Evolutionary conservation across 2,113 vertebrate species (phyloP), one percentile per base, ranked within the genome.

Genomic region (Bothrops jararaca): DNA sequence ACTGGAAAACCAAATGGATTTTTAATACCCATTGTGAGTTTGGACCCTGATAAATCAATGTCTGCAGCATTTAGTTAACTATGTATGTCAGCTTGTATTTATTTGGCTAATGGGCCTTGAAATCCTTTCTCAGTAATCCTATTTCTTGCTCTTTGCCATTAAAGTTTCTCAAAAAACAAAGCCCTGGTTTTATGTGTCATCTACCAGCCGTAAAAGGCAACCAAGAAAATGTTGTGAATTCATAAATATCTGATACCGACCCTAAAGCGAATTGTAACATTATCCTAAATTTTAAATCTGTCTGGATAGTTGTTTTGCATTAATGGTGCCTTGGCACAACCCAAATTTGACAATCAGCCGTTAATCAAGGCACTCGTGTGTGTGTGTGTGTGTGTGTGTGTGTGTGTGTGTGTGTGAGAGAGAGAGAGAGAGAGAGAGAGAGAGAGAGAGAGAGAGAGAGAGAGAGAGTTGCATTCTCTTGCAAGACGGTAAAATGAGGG

Each of bases 1-100:
- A 96, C 97, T 97, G 97, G 98, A 97, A 97, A 96, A 92, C 94
- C 91, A 97, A 98, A 98, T 98, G 97, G 97, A 92, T 97, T 97
- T 97, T 95, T 94, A 92, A 94, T 95, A 96, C 94, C 92, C 92
- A 8, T 85, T 85, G 56, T 96, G 91, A 92, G 94, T 96, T 95
- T 95, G 92, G 94, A 91, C 95, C 95, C 90, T 90, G 89, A 95
- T 96, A 97, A 97, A 98, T 98, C 98, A 96, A 98, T 98, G 97
- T 95, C 85, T 86, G 69, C 50, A 93, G 60, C 52, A 53, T 94
- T 96, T 96, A 95, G 94, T 96, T 97, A 97, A 97, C 97, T 97
- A 96, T 96, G 96, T 95, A 95, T 95, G 93, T 96, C 94, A 95
- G 96, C 95, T 96, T 94, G 91, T 93, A 29, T 74, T 86, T 80